Evolutionary conservation across 2,888 invertebrate species (phyloP).

Genomic region (Epinotia brunnichana): DNA sequence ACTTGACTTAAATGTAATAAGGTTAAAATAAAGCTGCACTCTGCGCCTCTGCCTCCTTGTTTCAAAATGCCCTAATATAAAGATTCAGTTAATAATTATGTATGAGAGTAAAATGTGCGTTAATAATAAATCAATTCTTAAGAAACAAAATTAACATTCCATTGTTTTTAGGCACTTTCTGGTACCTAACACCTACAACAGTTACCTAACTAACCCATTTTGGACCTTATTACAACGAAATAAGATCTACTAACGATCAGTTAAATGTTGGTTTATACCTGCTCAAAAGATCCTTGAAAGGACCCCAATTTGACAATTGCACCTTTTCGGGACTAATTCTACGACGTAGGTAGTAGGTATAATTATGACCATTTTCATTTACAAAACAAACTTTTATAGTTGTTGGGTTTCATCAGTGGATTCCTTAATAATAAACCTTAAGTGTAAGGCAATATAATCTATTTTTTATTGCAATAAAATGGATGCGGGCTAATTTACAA

Average conservation of each 20-base stretch:
- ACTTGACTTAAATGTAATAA: too few relatives aligned
- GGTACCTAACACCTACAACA: background rate
- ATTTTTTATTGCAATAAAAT: background rate
- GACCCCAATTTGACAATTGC: constrained; percentile 11
- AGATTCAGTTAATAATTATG: too few relatives aligned
- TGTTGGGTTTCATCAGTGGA: background rate
- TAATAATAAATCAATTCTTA: too few relatives aligned
- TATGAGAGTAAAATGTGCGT: too few relatives aligned
- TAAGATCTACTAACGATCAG: background rate
- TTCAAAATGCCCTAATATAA: too few relatives aligned
- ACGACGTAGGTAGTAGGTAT: background rate
- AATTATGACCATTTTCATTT: constrained; percentile 20
- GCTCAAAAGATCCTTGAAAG: constrained; percentile 10
- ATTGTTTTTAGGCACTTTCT: constrained; percentile 7
- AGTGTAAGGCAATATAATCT: background rate
- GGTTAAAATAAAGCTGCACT: too few relatives aligned
- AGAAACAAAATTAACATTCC: constrained; percentile 13
- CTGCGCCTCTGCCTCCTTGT: too few relatives aligned
- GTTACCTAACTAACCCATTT: too few relatives aligned
- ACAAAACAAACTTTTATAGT: constrained; percentile 3
- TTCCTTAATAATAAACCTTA: background rate
- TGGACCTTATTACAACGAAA: background rate
- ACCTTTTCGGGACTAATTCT: constrained; percentile 15
- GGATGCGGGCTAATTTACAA: background rate
- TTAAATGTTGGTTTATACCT: background rate